Evolutionary conservation across 2,888 invertebrate genomes (phyloP).

Genomic region (Teleogryllus oceanicus): DNA sequence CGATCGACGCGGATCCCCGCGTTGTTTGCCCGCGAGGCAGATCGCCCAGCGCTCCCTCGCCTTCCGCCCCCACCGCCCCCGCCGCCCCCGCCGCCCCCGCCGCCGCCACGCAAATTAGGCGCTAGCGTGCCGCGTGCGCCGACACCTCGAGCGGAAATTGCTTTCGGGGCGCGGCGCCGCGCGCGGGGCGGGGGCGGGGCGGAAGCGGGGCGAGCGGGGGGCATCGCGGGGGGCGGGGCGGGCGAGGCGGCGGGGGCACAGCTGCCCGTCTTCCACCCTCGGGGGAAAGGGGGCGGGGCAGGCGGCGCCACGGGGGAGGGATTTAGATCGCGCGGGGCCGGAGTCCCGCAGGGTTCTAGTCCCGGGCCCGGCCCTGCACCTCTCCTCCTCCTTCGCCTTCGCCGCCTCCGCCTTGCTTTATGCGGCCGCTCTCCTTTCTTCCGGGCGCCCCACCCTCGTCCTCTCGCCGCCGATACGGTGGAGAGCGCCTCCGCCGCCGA

Average conservation of each 20-base stretch:
- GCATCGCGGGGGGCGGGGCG: neutral
- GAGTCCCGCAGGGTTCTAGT: too few species aligned
- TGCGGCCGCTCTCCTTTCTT: slow-evolving; percentile 6
- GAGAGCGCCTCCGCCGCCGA: neutral
- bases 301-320: neutral
- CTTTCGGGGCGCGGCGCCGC: neutral
- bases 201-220: neutral
- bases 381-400: neutral
- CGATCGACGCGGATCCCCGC: neutral
- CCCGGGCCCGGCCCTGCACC: neutral
- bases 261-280: neutral
- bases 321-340: neutral
- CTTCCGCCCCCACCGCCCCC: neutral
- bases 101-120: slow-evolving; percentile 5
- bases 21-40: neutral
- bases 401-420: neutral
- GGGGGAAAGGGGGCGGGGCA: too few species aligned
- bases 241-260: neutral
- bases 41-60: neutral
- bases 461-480: neutral
- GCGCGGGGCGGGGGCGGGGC: neutral
- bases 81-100: neutral
- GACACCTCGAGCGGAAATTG: slow-evolving; percentile 18
- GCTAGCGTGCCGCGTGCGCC: slow-evolving; percentile 18
- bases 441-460: neutral